These are phyloP conservation scores for Leptocoma aspasia DNA, from an alignment of 2,113 vertebrate genomes.

Conservation along the genomic window DNA sequence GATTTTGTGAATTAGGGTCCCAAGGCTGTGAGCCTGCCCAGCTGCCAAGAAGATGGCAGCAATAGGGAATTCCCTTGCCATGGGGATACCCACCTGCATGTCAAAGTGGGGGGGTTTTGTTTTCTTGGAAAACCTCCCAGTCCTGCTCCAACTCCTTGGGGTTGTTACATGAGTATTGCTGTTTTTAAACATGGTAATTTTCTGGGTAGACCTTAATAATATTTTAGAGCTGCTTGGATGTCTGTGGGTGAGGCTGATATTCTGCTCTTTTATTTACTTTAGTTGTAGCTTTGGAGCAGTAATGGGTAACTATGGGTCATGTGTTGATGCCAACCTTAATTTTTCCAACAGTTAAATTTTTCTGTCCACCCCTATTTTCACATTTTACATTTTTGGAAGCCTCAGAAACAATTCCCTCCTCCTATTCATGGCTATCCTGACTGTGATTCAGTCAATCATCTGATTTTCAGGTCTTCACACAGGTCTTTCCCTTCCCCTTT, in stretches of 20 bases:
- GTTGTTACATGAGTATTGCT: not conserved
- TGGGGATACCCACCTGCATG: rapidly evolving
- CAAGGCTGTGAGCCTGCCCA: not conserved
- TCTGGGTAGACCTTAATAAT: not conserved
- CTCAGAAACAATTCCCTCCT: not conserved
- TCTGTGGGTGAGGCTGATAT: not conserved
- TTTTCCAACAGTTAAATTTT: not conserved
- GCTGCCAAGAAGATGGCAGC: not conserved
- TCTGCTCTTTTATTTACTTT: not conserved
- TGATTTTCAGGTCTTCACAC: not conserved
- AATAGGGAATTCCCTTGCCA: not conserved
- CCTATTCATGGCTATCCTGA: not conserved
- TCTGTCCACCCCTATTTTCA: not conserved
- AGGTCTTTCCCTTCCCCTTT: not conserved
- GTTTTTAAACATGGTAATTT: not conserved
- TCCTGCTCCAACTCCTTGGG: not conserved
- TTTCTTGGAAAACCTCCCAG: not conserved
- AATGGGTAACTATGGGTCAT: not conserved
- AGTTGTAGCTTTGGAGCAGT: not conserved
- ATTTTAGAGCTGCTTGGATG: not conserved
- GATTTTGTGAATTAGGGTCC: not conserved
- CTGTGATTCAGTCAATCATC: not conserved
- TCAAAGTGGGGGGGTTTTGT: rapidly evolving
- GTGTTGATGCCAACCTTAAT: not conserved
- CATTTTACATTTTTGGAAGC: not conserved